These are phyloP conservation scores for Eonycteris spelaea DNA, from an alignment of 2,113 vertebrate species.

Conservation along the genomic window DNA sequence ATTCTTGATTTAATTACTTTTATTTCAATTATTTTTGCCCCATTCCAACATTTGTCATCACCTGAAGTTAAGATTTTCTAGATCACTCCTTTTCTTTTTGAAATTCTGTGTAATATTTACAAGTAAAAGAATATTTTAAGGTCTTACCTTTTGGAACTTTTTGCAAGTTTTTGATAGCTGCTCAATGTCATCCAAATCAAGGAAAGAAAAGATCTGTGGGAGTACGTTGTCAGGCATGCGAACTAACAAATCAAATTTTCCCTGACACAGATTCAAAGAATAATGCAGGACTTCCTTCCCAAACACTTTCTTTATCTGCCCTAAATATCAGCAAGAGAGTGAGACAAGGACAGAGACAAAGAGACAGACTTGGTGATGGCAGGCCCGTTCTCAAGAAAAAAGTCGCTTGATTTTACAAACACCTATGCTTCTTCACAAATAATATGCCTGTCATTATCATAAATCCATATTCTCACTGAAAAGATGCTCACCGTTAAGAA, in stretches of 20 bases:
- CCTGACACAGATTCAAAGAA: constrained; percentile 54
- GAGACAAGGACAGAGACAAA: not conserved
- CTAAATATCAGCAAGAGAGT: not conserved
- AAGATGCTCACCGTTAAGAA: not conserved
- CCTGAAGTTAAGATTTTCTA: not conserved
- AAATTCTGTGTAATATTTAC: not conserved
- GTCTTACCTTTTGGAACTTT: constrained; percentile 66
- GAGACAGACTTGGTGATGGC: not conserved
- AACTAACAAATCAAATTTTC: constrained; percentile 58
- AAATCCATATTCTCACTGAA: not conserved
- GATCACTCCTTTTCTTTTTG: not conserved
- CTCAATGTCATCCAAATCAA: constrained; percentile 61
- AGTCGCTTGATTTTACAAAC: not conserved
- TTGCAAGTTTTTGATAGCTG: constrained; percentile 64
- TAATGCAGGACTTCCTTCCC: constrained; percentile 47
- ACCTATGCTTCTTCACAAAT: not conserved
- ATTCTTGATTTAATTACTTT: no score
- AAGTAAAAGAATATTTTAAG: not conserved
- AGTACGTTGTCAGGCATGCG: constrained; percentile 43
- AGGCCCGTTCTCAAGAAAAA: not conserved
- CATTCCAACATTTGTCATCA: not conserved
- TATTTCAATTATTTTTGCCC: not conserved
- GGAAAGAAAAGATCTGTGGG: constrained; percentile 54
- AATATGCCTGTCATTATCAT: not conserved
- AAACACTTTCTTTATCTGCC: constrained; percentile 58